A percentile compares a stretch with the other conserved stretches of the same genome.
Evolutionary conservation across 2,797 vertebrate species (phyloP).

Genomic region (Enteromius mattozi): DNA sequence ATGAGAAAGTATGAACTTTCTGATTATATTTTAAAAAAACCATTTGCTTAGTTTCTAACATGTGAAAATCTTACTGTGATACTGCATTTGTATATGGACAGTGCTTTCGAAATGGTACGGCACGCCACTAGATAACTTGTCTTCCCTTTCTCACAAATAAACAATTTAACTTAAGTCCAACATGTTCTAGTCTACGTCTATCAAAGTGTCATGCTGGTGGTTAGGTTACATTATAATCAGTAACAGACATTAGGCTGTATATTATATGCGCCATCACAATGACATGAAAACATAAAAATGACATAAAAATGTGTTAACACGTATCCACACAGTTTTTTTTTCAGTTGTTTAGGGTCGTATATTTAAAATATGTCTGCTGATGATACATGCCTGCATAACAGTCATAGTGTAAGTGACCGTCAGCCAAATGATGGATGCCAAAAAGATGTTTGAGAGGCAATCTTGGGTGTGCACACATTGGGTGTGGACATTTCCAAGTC

Average conservation of each 20-base stretch:
- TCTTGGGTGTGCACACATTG: slow-evolving; percentile 15
- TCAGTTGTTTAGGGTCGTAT: not conserved
- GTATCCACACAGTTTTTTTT: not conserved
- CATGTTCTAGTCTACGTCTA: not conserved
- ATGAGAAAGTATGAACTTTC: slow-evolving; percentile 65
- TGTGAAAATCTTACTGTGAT: not conserved
- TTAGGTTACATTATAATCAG: not conserved
- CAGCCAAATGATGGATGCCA: not conserved
- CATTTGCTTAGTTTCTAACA: not conserved
- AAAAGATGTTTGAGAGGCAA: slow-evolving; percentile 24
- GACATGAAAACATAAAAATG: not conserved
- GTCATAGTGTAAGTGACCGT: not conserved
- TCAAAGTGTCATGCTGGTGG: not conserved
- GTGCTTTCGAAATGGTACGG: not conserved
- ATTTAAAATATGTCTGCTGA: not conserved
- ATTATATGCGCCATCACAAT: not conserved
- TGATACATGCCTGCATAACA: not conserved
- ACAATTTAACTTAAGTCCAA: not conserved
- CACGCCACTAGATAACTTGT: not conserved
- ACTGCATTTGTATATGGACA: not conserved
- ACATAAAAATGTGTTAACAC: not conserved
- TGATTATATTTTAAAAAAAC: not conserved
- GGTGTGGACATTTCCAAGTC: slow-evolving; percentile 15
- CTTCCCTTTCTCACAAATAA: slow-evolving; percentile 13
- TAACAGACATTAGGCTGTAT: not conserved